Evolutionary conservation across 2,888 invertebrate species (phyloP), one percentile per base, ranked within the genome.

Genomic region (Entomobrya multifasciata): DNA sequence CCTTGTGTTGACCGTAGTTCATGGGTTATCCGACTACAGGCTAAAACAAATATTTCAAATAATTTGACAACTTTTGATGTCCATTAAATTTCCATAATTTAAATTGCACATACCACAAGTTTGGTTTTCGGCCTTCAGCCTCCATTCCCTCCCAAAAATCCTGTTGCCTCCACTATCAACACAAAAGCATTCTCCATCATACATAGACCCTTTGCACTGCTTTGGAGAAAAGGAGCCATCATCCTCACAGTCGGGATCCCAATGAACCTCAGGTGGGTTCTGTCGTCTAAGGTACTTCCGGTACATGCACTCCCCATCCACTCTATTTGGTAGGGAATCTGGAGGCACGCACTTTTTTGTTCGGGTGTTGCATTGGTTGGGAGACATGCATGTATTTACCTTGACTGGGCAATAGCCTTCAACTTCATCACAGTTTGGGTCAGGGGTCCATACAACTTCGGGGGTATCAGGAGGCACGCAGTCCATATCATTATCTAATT

Each of bases 101-200:
- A n/a, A n/a, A 44, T 44, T 8, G 44, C n/a, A n/a, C 8, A 44
- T 93, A 95, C 95, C 94, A 92, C 95, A 95, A 89, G 94, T 94
- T 95, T 95, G 95, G 80, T 94, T 93, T 79, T 92, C 92, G 3
- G 94, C 93, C 81, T 94, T 92, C 47, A 92, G 92, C 91, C 94
- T 93, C 94, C 94, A 94, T 91, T 94, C 94, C 93, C 94, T 94
- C 91, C 95, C 95, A 93, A 95, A 95, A 92, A 95, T 94, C 92
- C 95, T 93, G 55, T 93, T 93, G 55, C 95, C 95, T 74, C 92
- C 91, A 90, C 93, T 92, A 92, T 94, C 93, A 82, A 94, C 94
- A 92, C 96, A 95, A 92, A 95, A 95, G 92, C 95, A 96, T 92
- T 95, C 95, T 92, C 91, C 92, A 90, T 82, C 77, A 74, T 81